Conservation (phyloP, 2,888 invertebrate genomes). For the Prenolepis imparis region DNA sequence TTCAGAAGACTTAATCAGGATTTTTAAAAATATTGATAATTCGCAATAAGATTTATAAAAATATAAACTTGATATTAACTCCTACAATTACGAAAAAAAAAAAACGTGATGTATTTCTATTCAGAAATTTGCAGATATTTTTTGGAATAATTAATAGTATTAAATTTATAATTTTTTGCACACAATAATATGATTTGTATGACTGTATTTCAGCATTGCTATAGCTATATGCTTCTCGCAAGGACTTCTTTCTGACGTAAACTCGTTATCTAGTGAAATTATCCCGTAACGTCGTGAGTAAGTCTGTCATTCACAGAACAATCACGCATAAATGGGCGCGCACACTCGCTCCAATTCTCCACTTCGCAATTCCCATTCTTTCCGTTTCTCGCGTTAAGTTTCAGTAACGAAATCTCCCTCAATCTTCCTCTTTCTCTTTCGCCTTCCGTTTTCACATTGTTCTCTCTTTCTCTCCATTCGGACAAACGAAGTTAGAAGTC, state of each 20-base stretch:
- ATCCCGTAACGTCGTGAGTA: slow-evolving; percentile 48
- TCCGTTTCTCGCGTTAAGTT: slow-evolving; percentile 34
- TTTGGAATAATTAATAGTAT: background rate
- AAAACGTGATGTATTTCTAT: background rate
- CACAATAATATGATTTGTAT: background rate
- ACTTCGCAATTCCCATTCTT: slow-evolving; percentile 47
- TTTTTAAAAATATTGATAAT: background rate
- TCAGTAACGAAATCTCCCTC: slow-evolving; percentile 17
- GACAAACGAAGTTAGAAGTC: slow-evolving; percentile 46
- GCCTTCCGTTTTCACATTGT: background rate
- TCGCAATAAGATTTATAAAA: background rate
- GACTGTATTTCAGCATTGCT: background rate
- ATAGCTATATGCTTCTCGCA: slow-evolving; percentile 21
- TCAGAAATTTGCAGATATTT: slow-evolving; percentile 4
- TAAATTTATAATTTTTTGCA: background rate
- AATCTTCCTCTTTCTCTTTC: background rate
- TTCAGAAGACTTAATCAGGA: background rate
- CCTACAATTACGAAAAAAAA: background rate
- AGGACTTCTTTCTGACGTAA: slow-evolving; percentile 28
- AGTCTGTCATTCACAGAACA: slow-evolving; percentile 45
- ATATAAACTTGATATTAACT: background rate
- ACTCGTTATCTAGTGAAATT: slow-evolving; percentile 36
- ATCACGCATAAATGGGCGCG: slow-evolving; percentile 34
- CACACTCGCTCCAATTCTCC: slow-evolving; percentile 24
- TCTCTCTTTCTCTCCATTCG: slow-evolving; percentile 10